Base-by-base conservation (phyloP, 2,113 vertebrate genomes). In the Platysternon megacephalum region DNA sequence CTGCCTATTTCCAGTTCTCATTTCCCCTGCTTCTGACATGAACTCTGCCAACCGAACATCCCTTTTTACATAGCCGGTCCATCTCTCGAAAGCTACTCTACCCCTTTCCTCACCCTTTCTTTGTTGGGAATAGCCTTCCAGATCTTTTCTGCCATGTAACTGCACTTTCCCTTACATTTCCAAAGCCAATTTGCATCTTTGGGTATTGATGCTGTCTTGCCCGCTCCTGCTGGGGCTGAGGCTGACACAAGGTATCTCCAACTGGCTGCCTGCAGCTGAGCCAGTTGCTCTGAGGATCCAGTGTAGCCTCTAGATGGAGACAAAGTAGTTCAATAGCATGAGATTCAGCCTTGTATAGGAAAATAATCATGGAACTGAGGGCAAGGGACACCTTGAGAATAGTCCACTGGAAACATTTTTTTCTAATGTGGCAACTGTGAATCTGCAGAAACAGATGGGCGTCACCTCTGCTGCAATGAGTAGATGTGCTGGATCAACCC, bases 91-190 rank as follows among this genome's bases (percentile, higher is more conserved):
- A 72, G 88, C 8, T 46, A 19, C 56, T 58, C 56, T 58, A 58
- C 28, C 74, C 9, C 0, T 0, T 76, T 22, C 14, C 17, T 68
- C 35, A 39, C 35, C 35, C 4, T 68, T 19, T 53, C 28, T 82
- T 79, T 84, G 29, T 51, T 51, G 90, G 55, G 42, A 61, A 26
- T 6, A 76, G 2, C 6, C 74, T 58, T 11, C 12, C 24, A 2
- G 0, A 68, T 39, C 35, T 68, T 21, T 68, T n/a, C 35, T n/a
- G 17, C 17, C 35, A 39, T n/a, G 35, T 16, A 68, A 21, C 32
- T 19, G 10, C 8, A 65, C 8, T 68, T n/a, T 39, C 65, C 17
- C 35, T 68, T n/a, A 19, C 39, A 68, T 39, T 19, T 21, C 65
- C 35, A 68, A 39, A 68, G 35, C 35, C 35, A 39, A 10, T 39